phyloP scores from a whole-genome alignment of 1,140 invertebrate species.

The Pemphigus obesinymphae region DNA sequence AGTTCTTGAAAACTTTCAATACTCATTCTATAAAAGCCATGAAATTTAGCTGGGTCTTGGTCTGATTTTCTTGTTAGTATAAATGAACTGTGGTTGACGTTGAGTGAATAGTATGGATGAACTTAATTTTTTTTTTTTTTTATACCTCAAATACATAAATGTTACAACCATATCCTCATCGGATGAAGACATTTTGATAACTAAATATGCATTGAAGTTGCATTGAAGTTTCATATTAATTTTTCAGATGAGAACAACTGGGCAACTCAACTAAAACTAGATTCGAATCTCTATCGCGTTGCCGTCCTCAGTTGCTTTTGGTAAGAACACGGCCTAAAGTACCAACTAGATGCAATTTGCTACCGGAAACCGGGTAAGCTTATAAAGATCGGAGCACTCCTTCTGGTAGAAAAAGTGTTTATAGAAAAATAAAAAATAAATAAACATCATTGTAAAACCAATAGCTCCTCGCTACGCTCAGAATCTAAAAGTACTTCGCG shows the following conservation, averaged over 20 bases:
- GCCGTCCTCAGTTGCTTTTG: not conserved
- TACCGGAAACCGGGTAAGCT: too few relatives aligned
- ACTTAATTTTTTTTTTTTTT: not conserved
- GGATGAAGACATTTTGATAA: not conserved
- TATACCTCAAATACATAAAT: not conserved
- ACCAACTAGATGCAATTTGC: too few relatives aligned
- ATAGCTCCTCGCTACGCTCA: too few relatives aligned
- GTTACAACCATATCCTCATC: slow-evolving; percentile 9
- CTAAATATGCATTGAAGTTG: too few relatives aligned
- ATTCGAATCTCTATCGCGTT: not conserved
- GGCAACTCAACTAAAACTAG: not conserved
- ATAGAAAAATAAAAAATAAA: too few relatives aligned
- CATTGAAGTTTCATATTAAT: not conserved
- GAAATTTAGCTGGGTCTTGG: slow-evolving; percentile 1
- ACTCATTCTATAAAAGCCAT: not conserved
- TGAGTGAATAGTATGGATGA: not conserved
- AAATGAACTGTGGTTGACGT: not conserved
- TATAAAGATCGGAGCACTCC: too few relatives aligned
- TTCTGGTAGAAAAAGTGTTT: too few relatives aligned
- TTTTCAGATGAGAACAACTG: not conserved
- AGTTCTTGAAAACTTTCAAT: not conserved
- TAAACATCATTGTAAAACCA: too few relatives aligned
- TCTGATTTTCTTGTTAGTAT: not conserved
- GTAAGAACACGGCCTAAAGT: not conserved
- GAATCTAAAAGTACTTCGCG: too few relatives aligned